Percentiles rank a stretch among this genome's conserved stretches.
phyloP scores from a whole-genome alignment of 2,888 invertebrate species.

The Coenonympha glycerion region DNA sequence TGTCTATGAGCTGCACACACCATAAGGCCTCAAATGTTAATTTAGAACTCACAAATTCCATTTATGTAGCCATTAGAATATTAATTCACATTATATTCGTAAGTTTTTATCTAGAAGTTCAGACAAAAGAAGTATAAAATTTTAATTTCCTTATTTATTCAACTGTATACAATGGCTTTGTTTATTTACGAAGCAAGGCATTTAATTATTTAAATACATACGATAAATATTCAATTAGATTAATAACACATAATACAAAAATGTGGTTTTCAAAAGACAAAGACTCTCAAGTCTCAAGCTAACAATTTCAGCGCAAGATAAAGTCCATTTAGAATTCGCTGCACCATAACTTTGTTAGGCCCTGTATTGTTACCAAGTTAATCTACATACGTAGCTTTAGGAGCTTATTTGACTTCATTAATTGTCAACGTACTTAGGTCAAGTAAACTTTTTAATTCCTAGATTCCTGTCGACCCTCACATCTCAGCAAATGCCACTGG shows the following conservation, averaged over 20 bases:
- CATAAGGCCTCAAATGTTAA: background rate
- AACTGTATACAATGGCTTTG: background rate
- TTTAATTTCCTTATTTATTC: background rate
- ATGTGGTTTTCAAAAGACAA: too few species aligned
- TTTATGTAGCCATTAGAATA: too few species aligned
- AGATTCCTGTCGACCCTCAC: constrained; percentile 79
- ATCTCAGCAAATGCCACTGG: constrained; percentile 76
- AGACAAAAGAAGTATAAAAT: too few species aligned
- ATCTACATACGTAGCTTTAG: background rate
- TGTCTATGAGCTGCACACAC: background rate
- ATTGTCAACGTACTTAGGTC: constrained; percentile 8
- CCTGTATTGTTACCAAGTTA: background rate
- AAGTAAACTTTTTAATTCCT: constrained; percentile 40
- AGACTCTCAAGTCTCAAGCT: too few species aligned
- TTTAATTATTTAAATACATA: too few species aligned
- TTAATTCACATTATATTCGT: background rate
- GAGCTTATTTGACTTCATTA: constrained; percentile 7
- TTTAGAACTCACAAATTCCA: too few species aligned
- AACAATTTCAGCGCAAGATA: too few species aligned
- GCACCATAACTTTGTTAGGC: background rate
- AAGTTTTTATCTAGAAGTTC: too few species aligned
- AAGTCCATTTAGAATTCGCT: background rate
- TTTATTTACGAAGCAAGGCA: background rate
- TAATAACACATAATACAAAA: too few species aligned
- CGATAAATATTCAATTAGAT: too few species aligned